Base-by-base conservation (phyloP, 2,113 vertebrate species). In the Oreocharis arfaki region DNA sequence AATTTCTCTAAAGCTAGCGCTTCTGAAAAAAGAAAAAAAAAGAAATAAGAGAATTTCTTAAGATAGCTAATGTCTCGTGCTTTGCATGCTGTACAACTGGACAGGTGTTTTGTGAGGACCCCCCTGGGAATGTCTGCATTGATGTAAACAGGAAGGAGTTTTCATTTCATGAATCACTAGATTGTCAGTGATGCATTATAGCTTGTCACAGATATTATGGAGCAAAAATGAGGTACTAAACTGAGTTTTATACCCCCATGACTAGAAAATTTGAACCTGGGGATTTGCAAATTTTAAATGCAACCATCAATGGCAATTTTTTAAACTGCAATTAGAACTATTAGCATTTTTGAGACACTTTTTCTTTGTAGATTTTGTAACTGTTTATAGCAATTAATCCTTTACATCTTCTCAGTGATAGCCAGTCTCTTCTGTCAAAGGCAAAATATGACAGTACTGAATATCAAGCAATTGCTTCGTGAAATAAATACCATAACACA, bases 151-250 rank as follows among this genome's bases (percentile, higher is more conserved):
- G 63, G 53, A 87, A 93, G n/a, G 14, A 90, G 53, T 46, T 92
- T 86, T 94, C 42, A 90, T 93, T 92, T 95, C 30, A 94, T 59
- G 67, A 94, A 63, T 90, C 63, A 76, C 60, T 96, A 95, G 74
- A 77, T 65, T 85, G 47, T 89, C 87, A 73, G 57, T 83, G 74
- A 89, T 93, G 77, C 93, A 87, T 94, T 89, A 39, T 16, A 49
- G 13, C 41, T 61, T 94, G 69, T 85, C 57, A 79, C n/a, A 73
- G 61, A 84, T 41, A 37, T 73, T 89, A 64, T 24, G 41, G 28
- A 69, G 53, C 56, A 91, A 84, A 87, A 76, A 89, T 53, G 37
- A 96, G 52, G 41, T 39, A 60, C 63, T 82, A 53, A 28, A 65
- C 61, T 92, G 75, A 87, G 67, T 91, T 94, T 93, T 90, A 85